These are phyloP conservation scores for Drosophila hydei DNA, from an alignment of 1,140 invertebrate species.

Conservation along the genomic window DNA sequence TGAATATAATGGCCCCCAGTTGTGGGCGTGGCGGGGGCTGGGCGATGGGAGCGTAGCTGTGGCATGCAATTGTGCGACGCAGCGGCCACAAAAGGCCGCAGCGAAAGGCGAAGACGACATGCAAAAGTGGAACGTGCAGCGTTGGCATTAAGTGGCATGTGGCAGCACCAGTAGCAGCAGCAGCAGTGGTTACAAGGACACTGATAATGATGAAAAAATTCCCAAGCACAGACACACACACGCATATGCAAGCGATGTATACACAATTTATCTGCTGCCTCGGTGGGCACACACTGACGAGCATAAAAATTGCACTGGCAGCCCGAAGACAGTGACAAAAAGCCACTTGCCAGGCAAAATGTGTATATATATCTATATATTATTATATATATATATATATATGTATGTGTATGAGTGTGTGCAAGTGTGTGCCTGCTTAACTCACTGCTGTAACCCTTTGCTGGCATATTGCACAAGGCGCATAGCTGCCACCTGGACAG, in stretches of 20 bases:
- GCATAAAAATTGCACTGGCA: slow-evolving; percentile 76
- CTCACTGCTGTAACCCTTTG: slow-evolving; percentile 17
- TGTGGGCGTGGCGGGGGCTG: background rate
- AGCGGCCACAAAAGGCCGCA: slow-evolving; percentile 55
- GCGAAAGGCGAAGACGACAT: slow-evolving; percentile 53
- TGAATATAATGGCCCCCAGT: slow-evolving; percentile 70
- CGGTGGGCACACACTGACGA: slow-evolving; percentile 31
- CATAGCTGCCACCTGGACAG: slow-evolving; percentile 40
- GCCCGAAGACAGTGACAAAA: slow-evolving; percentile 76
- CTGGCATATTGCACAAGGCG: slow-evolving; percentile 55
- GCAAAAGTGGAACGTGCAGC: slow-evolving; percentile 75
- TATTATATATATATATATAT: background rate
- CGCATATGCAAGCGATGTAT: slow-evolving; percentile 51
- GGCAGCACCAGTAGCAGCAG: slow-evolving; percentile 42
- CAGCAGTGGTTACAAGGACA: slow-evolving; percentile 67
- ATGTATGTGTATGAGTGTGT: slow-evolving; percentile 6
- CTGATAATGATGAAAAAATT: slow-evolving; percentile 81
- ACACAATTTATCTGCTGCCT: slow-evolving; percentile 36
- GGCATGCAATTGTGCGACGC: slow-evolving; percentile 64
- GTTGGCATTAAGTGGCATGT: slow-evolving; percentile 82
- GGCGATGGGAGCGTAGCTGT: slow-evolving; percentile 23
- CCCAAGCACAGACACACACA: slow-evolving; percentile 42
- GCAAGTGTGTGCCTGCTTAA: background rate
- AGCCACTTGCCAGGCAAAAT: slow-evolving; percentile 63
- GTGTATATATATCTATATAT: background rate